phyloP scores from a whole-genome alignment of 2,113 vertebrate species.

The Tragelaphus buxtoni region DNA sequence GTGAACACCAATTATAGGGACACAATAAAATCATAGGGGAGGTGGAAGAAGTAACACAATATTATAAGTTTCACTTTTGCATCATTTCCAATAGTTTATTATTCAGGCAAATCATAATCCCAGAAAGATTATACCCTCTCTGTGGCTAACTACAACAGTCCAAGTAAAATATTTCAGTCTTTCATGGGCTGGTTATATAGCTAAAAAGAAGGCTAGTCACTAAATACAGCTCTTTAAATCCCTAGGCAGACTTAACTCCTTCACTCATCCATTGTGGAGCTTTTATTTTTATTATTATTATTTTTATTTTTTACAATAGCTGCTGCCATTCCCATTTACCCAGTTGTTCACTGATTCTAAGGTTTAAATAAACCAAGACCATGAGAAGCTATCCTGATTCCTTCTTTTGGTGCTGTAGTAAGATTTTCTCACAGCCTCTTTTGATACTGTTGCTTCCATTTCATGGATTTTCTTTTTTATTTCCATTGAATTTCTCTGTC shows the following conservation, averaged over 20 bases:
- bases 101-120: conserved; percentile 38
- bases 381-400: neutral
- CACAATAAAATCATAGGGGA: conserved; percentile 43
- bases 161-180: conserved; percentile 45
- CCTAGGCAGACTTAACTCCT: neutral
- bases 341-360: neutral
- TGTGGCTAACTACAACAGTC: conserved; percentile 35
- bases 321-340: neutral
- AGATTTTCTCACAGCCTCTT: neutral
- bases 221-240: conserved; percentile 12
- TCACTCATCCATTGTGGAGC: neutral
- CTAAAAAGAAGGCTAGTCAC: neutral
- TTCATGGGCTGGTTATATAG: neutral
- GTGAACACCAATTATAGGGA: conserved; percentile 30
- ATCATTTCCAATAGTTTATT: conserved; percentile 38
- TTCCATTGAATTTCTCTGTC: neutral
- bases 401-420: neutral
- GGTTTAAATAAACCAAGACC: neutral
- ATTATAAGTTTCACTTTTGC: conserved; percentile 37
- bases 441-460: neutral
- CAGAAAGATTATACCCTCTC: conserved; percentile 47
- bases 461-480: neutral
- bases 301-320: neutral
- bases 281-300: neutral
- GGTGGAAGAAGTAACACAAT: conserved; percentile 41